Base-by-base conservation (phyloP, 2,888 invertebrate genomes). In the Nebria salina region DNA sequence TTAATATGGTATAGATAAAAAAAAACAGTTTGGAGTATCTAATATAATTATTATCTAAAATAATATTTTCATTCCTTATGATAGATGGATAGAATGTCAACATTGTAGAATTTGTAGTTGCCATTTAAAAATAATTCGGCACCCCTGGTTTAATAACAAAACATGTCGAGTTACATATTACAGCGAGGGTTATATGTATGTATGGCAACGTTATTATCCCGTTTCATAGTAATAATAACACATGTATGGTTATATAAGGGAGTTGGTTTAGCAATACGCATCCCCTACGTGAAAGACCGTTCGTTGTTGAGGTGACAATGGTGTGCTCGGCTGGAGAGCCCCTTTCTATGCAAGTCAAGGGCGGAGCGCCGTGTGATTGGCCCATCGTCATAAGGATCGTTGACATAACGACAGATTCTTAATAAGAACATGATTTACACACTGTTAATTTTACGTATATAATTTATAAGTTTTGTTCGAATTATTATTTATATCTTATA, bases 171-270 rank as follows among this genome's bases (percentile, higher is more conserved):
- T 43, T 43, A 43, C 34, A 42, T 65, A 43, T 41, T 72, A 72
- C 43, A 76, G 41, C 76, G 26, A 54, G 13, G 11, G 65, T 34
- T 9, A 20, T 11, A 77, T 72, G 64, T 54, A 72, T 72, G n/a
- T 25, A 54, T 70, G 41, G 34, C 76, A 76, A 34, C 66, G 68
- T 76, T 66, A 76, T 76, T 76, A 76, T 76, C n/a, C 41, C n/a
- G 42, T 75, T 64, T 72, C 25, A 15, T 9, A 20, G 65, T 25
- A 25, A 20, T 75, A 75, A 64, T 42, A 42, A 76, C 76, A 34
- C 76, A 66, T 76, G 75, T 25, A 34, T 42, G 73, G 20, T 42
- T 25, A 11, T 75, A 64, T 20, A 66, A 66, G n/a, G 65, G 64
- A 5, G 64, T 25, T 75, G 76, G 66, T 43, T 43, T 43, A 43